Evolutionary conservation across 2,113 vertebrate genomes (phyloP), one percentile per base, ranked within the genome.

Genomic region (Cranoglanis bouderius): DNA sequence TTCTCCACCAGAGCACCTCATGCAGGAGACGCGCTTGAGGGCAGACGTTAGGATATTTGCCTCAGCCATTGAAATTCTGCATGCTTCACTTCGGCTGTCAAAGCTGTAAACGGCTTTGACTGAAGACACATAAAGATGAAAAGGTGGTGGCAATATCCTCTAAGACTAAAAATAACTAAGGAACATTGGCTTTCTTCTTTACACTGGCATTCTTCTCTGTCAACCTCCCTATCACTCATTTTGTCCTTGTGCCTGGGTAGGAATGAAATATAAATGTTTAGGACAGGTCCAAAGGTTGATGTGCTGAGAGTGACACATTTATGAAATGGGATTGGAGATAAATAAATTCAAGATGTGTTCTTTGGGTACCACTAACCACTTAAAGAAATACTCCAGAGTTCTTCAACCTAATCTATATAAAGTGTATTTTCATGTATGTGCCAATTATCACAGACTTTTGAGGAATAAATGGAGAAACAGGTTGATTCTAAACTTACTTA

Each of bases 41-140:
- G 77, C 65, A 35, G 53, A 57, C 65, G 74, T 88, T 85, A 85
- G 65, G 86, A 85, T 82, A 90, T 90, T 90, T 82, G 74, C 49
- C 57, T 43, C 3, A 9, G 57, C 26, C 55, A 51, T 75, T 85
- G 49, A 57, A 75, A 86, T 86, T 67, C 70, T 38, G 75, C 35
- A 55, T 16, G n/a, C 80, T 1, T 82, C 35, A 29, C 80, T 74
- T 81, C 35, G 4, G 51, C 81, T 84, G 82, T 57, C 16, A 77
- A 84, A 32, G 32, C 74, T 40, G 14, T n/a, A 72, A 88, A 82
- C 53, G 10, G 18, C 81, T 26, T 78, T 51, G 32, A n/a, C 19
- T 65, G 19, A 78, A 87, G 81, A 77, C 12, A 35, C 24, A 55
- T 43, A 32, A 78, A 65, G 43, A 78, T 65, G n/a, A 67, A 35